Evolutionary conservation across 2,797 vertebrate genomes (phyloP), one percentile per base, ranked within the genome.

Genomic region (Ammospiza maritima): DNA sequence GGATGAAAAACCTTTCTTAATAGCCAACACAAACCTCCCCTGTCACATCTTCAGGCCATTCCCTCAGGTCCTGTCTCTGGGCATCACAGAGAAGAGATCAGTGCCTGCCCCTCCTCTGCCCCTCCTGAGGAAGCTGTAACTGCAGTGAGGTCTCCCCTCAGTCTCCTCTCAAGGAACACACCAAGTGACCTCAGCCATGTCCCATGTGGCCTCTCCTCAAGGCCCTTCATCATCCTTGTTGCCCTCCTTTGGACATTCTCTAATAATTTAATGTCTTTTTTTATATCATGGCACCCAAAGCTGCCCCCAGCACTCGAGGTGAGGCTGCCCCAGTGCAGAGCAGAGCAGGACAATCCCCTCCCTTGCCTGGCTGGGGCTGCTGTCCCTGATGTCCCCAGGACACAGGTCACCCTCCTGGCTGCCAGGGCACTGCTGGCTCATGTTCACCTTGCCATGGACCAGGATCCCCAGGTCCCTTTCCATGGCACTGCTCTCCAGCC

Each of bases 331-430:
- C 62, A 82, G 48, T 0, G 1, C 48, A 67, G 22, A 51, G 51
- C 51, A 66, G 42, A 57, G 45, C 2, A 0, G 71, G 53, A 58
- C 53, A 75, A 51, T 50, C 34, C 17, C 26, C 15, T 75, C 22
- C 27, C 82, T 51, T 60, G 32, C 3, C 45, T 0, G 0, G 32
- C 62, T 67, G 61, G 14, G 0, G 0, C 58, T 58, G 71, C 32
- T 85, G 32, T 6, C 1, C 54, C 71, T 45, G 62, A 51, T 60
- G 38, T 0, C 42, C 3, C 10, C 53, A 58, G 45, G 36, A 51
- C 36, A 84, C 0, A 1, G 2, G 0, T 44, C 38, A 1, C 18
- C 13, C 38, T 69, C n/a, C 38, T 60, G 72, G 62, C 54, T 67
- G 21, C 62, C 71, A 20, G 45, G 32, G 19, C n/a, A 23, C 38